A percentile compares a stretch with the other conserved stretches of the same genome.
Conservation (phyloP, 2,113 vertebrate species). For the Peromyscus maniculatus region DNA sequence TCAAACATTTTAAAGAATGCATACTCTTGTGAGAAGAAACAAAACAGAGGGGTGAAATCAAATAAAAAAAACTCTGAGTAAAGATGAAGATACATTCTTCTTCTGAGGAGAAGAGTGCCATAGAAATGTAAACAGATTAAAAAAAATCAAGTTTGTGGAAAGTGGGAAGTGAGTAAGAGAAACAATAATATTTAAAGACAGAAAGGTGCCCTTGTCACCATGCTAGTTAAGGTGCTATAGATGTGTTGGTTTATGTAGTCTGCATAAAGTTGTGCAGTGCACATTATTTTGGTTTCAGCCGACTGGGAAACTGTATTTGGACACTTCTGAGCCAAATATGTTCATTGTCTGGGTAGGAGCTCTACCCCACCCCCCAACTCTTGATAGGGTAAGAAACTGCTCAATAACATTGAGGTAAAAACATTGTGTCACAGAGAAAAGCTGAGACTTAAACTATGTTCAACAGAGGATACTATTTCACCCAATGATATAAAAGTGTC, state of each 20-base stretch:
- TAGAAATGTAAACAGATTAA: not conserved
- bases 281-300: not conserved
- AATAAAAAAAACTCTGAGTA: not conserved
- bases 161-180: not conserved
- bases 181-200: not conserved
- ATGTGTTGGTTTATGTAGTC: not conserved
- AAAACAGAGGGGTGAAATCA: not conserved
- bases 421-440: not conserved
- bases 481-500: not conserved
- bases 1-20: not conserved
- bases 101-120: not conserved
- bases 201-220: not conserved
- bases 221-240: not conserved
- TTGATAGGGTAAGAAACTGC: not conserved
- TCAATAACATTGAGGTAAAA: not conserved
- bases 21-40: not conserved
- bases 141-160: not conserved
- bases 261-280: not conserved
- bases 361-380: too few species aligned
- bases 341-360: too few species aligned
- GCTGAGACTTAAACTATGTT: not conserved
- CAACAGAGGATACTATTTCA: not conserved
- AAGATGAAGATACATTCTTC: not conserved
- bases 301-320: not conserved
- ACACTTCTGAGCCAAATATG: not conserved